phyloP scores from a whole-genome alignment of 2,888 invertebrate genomes.

The Pterobdella sp. region DNA sequence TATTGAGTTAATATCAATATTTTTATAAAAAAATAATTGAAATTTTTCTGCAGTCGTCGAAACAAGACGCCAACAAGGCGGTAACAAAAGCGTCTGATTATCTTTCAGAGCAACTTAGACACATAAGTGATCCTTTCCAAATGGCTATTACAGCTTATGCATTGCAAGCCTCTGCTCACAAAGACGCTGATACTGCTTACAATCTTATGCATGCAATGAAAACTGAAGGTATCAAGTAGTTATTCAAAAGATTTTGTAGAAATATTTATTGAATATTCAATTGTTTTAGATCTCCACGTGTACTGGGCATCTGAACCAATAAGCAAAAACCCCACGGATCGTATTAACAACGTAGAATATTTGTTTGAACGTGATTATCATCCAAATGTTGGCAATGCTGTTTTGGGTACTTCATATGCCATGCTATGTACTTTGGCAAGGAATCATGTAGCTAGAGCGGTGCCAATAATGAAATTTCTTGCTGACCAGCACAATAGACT shows the following conservation, averaged over 20 bases:
- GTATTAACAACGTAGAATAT: constrained; percentile 60
- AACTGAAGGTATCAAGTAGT: constrained; percentile 1
- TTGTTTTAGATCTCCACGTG: constrained; percentile 35
- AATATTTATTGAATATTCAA: neutral
- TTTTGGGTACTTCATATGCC: constrained; percentile 85
- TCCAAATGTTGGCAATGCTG: constrained; percentile 58
- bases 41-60: constrained; percentile 30
- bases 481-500: constrained; percentile 47
- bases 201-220: constrained; percentile 33
- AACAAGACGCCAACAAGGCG: constrained; percentile 39
- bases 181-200: constrained; percentile 34
- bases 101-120: constrained; percentile 39
- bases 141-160: constrained; percentile 83
- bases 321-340: constrained; percentile 44
- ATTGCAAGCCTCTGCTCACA: constrained; percentile 50
- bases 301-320: constrained; percentile 47
- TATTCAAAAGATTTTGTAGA: neutral
- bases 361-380: constrained; percentile 65
- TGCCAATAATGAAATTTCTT: constrained; percentile 49
- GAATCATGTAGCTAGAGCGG: constrained; percentile 36
- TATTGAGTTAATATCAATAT: neutral
- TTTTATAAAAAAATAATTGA: neutral
- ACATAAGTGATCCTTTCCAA: constrained; percentile 64
- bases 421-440: constrained; percentile 64
- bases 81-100: constrained; percentile 42